Evolutionary conservation across 2,888 invertebrate genomes (phyloP).

Genomic region (Oscheius onirici): DNA sequence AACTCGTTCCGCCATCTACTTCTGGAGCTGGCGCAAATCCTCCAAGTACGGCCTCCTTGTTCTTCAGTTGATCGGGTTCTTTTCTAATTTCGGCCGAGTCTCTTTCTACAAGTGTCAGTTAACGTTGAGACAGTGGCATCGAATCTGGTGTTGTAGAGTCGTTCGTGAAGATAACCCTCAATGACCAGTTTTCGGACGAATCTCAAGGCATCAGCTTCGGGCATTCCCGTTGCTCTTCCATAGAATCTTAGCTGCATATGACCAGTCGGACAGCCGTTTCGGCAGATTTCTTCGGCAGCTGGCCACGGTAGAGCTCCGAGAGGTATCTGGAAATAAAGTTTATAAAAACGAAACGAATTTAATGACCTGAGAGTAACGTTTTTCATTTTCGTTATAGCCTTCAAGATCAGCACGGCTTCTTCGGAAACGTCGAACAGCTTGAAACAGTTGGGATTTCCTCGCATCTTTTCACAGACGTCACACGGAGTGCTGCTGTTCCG

Average conservation of each 20-base stretch:
- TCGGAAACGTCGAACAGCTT: slow-evolving; percentile 66
- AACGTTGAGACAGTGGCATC: slow-evolving; percentile 43
- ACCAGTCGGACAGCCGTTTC: slow-evolving; percentile 50
- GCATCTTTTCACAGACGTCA: slow-evolving; percentile 82
- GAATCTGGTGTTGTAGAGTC: slow-evolving; percentile 45
- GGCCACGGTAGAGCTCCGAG: slow-evolving; percentile 68
- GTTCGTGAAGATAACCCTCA: slow-evolving; percentile 60
- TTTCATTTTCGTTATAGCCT: slow-evolving; percentile 41
- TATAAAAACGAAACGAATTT: neutral
- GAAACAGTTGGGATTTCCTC: slow-evolving; percentile 41
- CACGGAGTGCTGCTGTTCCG: slow-evolving; percentile 81
- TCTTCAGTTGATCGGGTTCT: slow-evolving; percentile 55
- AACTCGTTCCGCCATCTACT: neutral
- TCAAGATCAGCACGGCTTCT: slow-evolving; percentile 62
- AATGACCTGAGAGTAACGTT: slow-evolving; percentile 44
- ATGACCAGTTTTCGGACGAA: slow-evolving; percentile 58
- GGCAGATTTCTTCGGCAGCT: slow-evolving; percentile 49
- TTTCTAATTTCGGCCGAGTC: slow-evolving; percentile 56
- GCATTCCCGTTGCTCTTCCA: slow-evolving; percentile 57
- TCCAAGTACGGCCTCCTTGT: slow-evolving; percentile 36
- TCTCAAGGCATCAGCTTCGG: slow-evolving; percentile 57
- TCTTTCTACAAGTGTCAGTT: slow-evolving; percentile 36
- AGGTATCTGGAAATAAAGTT: slow-evolving; percentile 46
- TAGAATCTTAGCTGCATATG: slow-evolving; percentile 49
- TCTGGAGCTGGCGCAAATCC: slow-evolving; percentile 4